Evolutionary conservation across 2,113 vertebrate species (phyloP), one percentile per base, ranked within the genome.

Genomic region (Megaceryle torquata): DNA sequence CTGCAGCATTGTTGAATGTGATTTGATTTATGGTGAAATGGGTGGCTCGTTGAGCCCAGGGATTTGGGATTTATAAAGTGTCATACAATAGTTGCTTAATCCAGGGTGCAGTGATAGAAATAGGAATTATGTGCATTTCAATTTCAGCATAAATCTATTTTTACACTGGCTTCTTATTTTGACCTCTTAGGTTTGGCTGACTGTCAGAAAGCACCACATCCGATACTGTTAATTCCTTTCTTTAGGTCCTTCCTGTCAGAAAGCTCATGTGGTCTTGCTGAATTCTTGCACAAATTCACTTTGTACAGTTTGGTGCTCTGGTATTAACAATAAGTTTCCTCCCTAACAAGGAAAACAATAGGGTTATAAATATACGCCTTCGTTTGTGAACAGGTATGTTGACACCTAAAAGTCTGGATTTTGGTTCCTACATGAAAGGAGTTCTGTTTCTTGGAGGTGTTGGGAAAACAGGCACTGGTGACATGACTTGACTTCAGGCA

Each of bases 201-300:
- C 72, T 88, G 75, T 93, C 94, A 96, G 95, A 96, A 94, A 71
- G 64, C 43, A 77, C 93, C 72, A 90, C 90, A 96, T 97, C 91
- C 76, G 65, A 91, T 78, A 88, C 76, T 89, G 50, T 35, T 96
- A 93, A 96, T 91, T 90, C 80, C 89, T 95, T 94, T 93, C 94
- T 96, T 96, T 90, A 83, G 82, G 91, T 88, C 48, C 79, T 95
- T 93, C 93, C 93, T 90, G 79, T 95, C 80, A 86, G 64, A 88
- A 25, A 43, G 43, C 51, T 90, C 53, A 88, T 93, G 91, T 83
- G 93, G 85, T 86, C 94, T 81, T 88, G 60, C 43, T 77, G 69
- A 91, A 93, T 90, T 95, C 82, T 87, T 89, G 56, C 56, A 71
- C 51, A 94, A 81, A 71, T 81, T 89, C 43, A 56, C 79, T 91